These are phyloP conservation scores for Hephaestus fuliginosus DNA, from an alignment of 2,797 vertebrate species.

Conservation along the genomic window DNA sequence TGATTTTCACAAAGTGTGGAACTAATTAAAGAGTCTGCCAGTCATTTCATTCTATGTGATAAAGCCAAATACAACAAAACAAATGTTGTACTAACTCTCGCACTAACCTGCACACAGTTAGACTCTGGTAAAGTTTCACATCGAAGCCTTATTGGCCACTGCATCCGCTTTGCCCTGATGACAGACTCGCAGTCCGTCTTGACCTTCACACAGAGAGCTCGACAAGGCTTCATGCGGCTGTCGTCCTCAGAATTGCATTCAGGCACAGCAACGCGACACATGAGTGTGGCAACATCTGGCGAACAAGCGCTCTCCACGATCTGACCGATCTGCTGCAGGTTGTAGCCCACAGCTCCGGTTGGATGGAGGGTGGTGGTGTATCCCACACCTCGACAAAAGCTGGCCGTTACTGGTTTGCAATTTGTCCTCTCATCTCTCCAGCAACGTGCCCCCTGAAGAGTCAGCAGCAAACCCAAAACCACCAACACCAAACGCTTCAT, in stretches of 20 bases:
- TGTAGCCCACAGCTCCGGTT: slow-evolving; percentile 45
- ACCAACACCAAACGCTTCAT: slow-evolving; percentile 59
- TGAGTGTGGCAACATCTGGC: slow-evolving; percentile 33
- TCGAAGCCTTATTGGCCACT: slow-evolving; percentile 61
- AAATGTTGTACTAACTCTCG: neutral
- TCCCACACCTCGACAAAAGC: slow-evolving; percentile 71
- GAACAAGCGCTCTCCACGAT: slow-evolving; percentile 76
- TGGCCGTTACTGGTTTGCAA: slow-evolving; percentile 64
- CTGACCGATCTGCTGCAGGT: slow-evolving; percentile 56
- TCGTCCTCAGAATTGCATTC: slow-evolving; percentile 61
- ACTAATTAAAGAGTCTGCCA: neutral
- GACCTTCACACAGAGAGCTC: slow-evolving; percentile 73
- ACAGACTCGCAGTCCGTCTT: slow-evolving; percentile 68
- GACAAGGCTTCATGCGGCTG: slow-evolving; percentile 63
- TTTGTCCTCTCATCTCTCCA: neutral
- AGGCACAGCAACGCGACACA: slow-evolving; percentile 75
- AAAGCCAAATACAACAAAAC: neutral
- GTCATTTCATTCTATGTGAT: neutral
- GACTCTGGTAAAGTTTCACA: slow-evolving; percentile 65
- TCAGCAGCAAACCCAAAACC: slow-evolving; percentile 42
- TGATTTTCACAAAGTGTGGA: neutral
- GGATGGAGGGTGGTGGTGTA: slow-evolving; percentile 67
- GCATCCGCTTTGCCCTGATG: slow-evolving; percentile 49
- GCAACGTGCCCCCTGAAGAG: neutral
- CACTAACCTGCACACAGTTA: slow-evolving; percentile 66